These are phyloP conservation scores for Chrysemys picta DNA, from an alignment of 2,113 vertebrate genomes.

Conservation along the genomic window DNA sequence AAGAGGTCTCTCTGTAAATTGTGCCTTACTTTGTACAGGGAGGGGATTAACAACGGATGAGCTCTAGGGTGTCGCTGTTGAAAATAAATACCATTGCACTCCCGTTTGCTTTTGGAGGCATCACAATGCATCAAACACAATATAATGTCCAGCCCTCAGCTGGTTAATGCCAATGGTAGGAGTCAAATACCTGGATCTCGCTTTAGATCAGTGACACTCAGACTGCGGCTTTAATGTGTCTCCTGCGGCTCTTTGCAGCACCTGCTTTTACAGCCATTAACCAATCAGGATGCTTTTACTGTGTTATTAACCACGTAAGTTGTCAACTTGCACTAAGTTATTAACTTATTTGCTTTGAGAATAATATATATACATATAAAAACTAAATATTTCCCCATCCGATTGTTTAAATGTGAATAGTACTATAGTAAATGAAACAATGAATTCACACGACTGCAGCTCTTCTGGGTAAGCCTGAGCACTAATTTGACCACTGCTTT, in stretches of 20 bases:
- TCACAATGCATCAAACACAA: neutral
- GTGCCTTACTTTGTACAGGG: neutral
- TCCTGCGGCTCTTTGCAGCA: neutral
- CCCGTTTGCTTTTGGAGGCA: neutral
- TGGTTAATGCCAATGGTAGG: too few species aligned
- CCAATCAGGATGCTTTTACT: neutral
- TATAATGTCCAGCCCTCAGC: neutral
- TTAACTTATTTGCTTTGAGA: neutral
- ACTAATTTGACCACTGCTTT: neutral
- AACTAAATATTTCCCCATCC: neutral
- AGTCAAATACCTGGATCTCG: neutral
- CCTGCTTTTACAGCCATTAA: neutral
- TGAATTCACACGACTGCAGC: neutral
- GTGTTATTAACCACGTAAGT: neutral
- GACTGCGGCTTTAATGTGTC: neutral
- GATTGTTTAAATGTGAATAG: neutral
- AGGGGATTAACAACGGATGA: neutral
- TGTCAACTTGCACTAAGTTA: neutral
- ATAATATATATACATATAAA: neutral
- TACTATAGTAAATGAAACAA: neutral
- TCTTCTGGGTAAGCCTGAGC: neutral
- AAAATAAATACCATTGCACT: neutral
- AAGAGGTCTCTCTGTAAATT: neutral
- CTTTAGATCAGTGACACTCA: neutral
- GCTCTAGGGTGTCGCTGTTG: neutral